phyloP scores from a whole-genome alignment of 2,113 vertebrate genomes.

The Cryptotis parvus region DNA sequence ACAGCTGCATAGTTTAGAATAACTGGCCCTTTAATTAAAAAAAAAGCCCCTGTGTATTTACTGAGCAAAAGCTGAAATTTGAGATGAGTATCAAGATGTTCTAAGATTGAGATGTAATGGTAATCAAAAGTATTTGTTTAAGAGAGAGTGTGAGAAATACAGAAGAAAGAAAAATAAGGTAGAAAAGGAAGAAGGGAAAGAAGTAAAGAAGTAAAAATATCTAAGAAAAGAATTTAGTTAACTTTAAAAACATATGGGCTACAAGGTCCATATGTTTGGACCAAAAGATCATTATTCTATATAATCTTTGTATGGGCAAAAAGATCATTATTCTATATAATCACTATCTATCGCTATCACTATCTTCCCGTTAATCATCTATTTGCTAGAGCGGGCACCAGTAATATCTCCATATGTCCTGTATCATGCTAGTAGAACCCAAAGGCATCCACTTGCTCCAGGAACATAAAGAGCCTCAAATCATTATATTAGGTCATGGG shows the following conservation, averaged over 20 bases:
- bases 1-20: neutral
- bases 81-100: neutral
- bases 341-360: too few relatives aligned
- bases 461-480: too few relatives aligned
- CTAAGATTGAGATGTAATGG: neutral
- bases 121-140: neutral
- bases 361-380: too few relatives aligned
- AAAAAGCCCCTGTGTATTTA: neutral
- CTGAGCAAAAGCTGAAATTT: neutral
- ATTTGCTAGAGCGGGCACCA: too few relatives aligned
- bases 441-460: too few relatives aligned
- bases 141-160: conserved; percentile 18
- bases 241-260: neutral
- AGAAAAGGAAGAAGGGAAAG: neutral
- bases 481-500: too few relatives aligned
- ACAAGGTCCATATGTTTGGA: neutral
- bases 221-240: conserved; percentile 8
- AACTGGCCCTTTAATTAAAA: neutral
- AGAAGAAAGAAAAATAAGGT: conserved; percentile 10
- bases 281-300: too few relatives aligned
- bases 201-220: neutral
- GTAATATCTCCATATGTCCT: too few relatives aligned
- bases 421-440: too few relatives aligned
- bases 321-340: too few relatives aligned
- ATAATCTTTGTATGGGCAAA: too few relatives aligned